Evolutionary conservation across 2,888 invertebrate species (phyloP).

Genomic region (Coleophora deauratella): DNA sequence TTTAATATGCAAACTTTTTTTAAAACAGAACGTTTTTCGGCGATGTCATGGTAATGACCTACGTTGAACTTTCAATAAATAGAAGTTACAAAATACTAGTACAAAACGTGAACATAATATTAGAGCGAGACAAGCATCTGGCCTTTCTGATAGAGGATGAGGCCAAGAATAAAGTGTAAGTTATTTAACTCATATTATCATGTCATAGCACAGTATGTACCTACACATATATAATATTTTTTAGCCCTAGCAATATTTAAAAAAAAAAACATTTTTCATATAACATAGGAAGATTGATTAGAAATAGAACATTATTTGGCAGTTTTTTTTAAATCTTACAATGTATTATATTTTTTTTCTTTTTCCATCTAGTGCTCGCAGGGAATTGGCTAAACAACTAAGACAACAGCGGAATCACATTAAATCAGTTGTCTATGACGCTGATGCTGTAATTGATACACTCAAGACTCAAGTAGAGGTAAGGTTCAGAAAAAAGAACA

Average conservation of each 20-base stretch:
- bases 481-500: too few relatives aligned
- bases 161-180: constrained; percentile 25
- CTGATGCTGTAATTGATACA: constrained; percentile 31
- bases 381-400: constrained; percentile 40
- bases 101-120: constrained; percentile 15
- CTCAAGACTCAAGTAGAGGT: constrained; percentile 43
- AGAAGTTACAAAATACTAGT: constrained; percentile 20
- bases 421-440: constrained; percentile 42
- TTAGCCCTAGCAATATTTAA: too few relatives aligned
- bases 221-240: too few relatives aligned
- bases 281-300: too few relatives aligned
- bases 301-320: too few relatives aligned
- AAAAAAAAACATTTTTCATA: too few relatives aligned
- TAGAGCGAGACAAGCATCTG: constrained; percentile 14
- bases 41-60: constrained; percentile 22
- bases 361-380: constrained; percentile 24
- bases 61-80: constrained; percentile 25
- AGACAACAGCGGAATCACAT: constrained; percentile 44
- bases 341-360: not conserved
- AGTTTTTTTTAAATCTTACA: too few relatives aligned
- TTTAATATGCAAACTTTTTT: constrained; percentile 5
- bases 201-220: too few relatives aligned
- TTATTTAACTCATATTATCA: not conserved
- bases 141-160: constrained; percentile 26
- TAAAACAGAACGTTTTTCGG: constrained; percentile 25